Evolutionary conservation across 2,888 invertebrate species (phyloP).

Genomic region (Heteromyza rotundicornis): DNA sequence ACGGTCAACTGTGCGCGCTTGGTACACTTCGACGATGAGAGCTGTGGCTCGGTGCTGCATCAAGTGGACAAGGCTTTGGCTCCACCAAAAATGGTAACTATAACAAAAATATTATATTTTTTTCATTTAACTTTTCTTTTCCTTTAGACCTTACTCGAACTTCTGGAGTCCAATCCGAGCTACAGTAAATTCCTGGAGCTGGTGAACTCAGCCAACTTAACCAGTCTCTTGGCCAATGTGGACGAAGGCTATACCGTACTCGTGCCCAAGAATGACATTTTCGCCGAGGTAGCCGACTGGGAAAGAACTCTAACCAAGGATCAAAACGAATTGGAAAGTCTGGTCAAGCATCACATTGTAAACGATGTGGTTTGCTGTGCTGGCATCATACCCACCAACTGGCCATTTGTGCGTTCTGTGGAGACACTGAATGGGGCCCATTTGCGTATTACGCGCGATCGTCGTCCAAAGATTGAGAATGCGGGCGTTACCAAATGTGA

Average conservation of each 20-base stretch:
- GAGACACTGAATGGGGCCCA: conserved; percentile 56
- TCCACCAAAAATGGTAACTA: conserved; percentile 53
- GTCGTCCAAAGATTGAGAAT: conserved; percentile 62
- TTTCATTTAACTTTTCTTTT: neutral
- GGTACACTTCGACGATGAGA: conserved; percentile 68
- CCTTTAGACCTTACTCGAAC: conserved; percentile 50
- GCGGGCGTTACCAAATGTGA: conserved; percentile 63
- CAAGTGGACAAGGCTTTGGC: conserved; percentile 69
- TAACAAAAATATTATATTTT: neutral
- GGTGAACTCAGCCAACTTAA: conserved; percentile 57
- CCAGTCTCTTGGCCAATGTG: conserved; percentile 50
- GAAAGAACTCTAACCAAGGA: conserved; percentile 42
- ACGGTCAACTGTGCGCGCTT: conserved; percentile 74
- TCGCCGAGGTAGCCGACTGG: conserved; percentile 55
- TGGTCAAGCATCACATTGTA: conserved; percentile 59
- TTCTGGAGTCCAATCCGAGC: conserved; percentile 55
- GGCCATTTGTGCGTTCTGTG: conserved; percentile 62
- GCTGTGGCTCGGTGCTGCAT: conserved; percentile 73
- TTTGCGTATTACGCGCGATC: conserved; percentile 59
- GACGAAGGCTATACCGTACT: conserved; percentile 56
- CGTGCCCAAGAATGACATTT: conserved; percentile 62
- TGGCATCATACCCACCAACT: conserved; percentile 61
- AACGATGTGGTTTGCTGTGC: conserved; percentile 62
- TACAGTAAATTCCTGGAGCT: conserved; percentile 60
- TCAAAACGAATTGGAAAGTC: conserved; percentile 44